These are phyloP conservation scores for Standfussiana lucernea DNA, from an alignment of 2,888 invertebrate species.

Conservation along the genomic window DNA sequence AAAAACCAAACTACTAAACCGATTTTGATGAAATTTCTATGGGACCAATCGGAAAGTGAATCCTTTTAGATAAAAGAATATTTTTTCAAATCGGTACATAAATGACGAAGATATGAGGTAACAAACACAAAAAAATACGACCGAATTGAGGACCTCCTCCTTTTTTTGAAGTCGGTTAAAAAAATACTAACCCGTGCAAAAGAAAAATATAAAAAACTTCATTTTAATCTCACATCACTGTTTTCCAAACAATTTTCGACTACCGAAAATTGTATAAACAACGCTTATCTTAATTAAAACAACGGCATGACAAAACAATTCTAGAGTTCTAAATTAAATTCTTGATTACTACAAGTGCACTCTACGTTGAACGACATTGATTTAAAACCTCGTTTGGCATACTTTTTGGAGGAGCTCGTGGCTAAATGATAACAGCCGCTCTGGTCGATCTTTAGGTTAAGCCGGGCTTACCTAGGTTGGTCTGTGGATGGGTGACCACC, in stretches of 20 bases:
- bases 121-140: too few relatives aligned
- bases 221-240: constrained; percentile 33
- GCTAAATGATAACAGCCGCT: background rate
- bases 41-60: too few relatives aligned
- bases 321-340: constrained; percentile 1
- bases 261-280: background rate
- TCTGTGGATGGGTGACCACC: too few relatives aligned
- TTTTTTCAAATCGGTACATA: too few relatives aligned
- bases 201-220: constrained; percentile 29
- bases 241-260: background rate
- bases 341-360: background rate
- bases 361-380: background rate
- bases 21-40: too few relatives aligned
- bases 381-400: background rate
- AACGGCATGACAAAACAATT: constrained; percentile 32
- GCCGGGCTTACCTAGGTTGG: too few relatives aligned
- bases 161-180: too few relatives aligned
- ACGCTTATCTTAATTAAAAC: constrained; percentile 28
- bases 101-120: too few relatives aligned
- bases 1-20: too few relatives aligned
- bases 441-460: background rate
- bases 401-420: background rate
- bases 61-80: too few relatives aligned
- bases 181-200: constrained; percentile 27
- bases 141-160: too few relatives aligned